Conservation (phyloP, 2,797 vertebrate genomes). For the Gymnothorax reevesii region DNA sequence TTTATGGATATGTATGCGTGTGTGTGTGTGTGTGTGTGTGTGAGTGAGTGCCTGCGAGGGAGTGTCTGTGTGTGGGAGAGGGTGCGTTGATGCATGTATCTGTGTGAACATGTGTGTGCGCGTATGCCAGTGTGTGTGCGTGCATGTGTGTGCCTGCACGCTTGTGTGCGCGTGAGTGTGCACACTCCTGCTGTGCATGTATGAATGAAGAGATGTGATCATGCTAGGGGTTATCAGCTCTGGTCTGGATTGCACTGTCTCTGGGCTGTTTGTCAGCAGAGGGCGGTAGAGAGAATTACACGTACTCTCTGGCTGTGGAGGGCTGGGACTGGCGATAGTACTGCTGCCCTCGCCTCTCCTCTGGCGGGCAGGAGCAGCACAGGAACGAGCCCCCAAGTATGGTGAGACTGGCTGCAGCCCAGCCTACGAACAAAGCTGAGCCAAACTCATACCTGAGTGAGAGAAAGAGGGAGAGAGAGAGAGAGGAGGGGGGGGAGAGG, state of each 20-base stretch:
- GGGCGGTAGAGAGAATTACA: conserved; percentile 75
- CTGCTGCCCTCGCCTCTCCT: conserved; percentile 81
- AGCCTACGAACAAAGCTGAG: conserved; percentile 91
- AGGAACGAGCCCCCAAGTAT: conserved; percentile 90
- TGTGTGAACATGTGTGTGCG: background rate
- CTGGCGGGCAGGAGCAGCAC: conserved; percentile 89
- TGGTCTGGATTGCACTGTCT: conserved; percentile 65
- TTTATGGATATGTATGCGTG: background rate
- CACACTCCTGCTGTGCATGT: conserved; percentile 13
- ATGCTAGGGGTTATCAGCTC: conserved; percentile 44
- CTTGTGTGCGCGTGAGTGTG: conserved; percentile 19
- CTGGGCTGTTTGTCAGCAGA: conserved; percentile 59
- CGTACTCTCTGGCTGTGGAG: conserved; percentile 89
- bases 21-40: conserved; percentile 5
- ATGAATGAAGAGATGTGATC: conserved; percentile 46
- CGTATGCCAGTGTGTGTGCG: conserved; percentile 14
- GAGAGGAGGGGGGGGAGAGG: background rate
- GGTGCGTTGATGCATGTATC: background rate
- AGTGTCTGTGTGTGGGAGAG: background rate
- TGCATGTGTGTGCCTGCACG: background rate
- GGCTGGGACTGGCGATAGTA: conserved; percentile 89
- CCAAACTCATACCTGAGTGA: conserved; percentile 89
- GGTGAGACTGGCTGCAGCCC: conserved; percentile 87
- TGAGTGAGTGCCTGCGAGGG: conserved; percentile 20
- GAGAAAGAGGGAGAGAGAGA: conserved; percentile 7